Conservation (phyloP, 2,113 vertebrate genomes). For the Dipodomys merriami region DNA sequence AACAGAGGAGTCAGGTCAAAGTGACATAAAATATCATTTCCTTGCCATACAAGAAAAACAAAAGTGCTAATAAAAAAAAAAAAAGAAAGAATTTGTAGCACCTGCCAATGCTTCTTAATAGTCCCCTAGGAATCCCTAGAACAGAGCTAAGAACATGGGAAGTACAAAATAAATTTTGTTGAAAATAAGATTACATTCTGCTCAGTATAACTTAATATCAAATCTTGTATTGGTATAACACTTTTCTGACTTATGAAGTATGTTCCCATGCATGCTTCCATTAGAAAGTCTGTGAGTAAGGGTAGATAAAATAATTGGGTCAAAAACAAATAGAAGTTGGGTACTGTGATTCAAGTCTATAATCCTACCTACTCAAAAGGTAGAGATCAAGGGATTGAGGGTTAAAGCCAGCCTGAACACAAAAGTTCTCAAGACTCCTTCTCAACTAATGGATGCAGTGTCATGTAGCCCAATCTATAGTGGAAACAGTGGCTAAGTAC, state of each 20-base stretch:
- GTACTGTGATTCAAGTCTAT: no score
- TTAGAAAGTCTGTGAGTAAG: background rate
- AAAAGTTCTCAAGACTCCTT: no score
- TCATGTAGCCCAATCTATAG: no score
- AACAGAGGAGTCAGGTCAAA: conserved; percentile 65
- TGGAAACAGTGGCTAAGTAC: no score
- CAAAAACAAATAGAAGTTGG: conserved; percentile 31
- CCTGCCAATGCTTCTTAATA: conserved; percentile 61
- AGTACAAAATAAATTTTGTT: conserved; percentile 62
- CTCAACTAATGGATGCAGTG: no score
- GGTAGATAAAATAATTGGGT: background rate
- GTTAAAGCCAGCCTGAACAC: no score
- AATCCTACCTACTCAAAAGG: no score
- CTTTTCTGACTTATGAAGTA: conserved; percentile 51
- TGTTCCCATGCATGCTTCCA: background rate
- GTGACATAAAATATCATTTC: conserved; percentile 69
- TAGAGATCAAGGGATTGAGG: no score
- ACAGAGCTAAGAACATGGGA: conserved; percentile 41
- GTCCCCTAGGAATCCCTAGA: conserved; percentile 42
- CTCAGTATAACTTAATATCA: conserved; percentile 40
- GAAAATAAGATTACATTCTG: conserved; percentile 43
- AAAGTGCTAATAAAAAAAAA: conserved; percentile 66
- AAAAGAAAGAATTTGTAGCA: conserved; percentile 60
- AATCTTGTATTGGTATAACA: conserved; percentile 15
- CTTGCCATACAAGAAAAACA: conserved; percentile 65